A percentile compares a stretch with the other conserved stretches of the same genome.
Conservation (phyloP, 2,113 vertebrate species). For the Hyperoodon ampullatus region DNA sequence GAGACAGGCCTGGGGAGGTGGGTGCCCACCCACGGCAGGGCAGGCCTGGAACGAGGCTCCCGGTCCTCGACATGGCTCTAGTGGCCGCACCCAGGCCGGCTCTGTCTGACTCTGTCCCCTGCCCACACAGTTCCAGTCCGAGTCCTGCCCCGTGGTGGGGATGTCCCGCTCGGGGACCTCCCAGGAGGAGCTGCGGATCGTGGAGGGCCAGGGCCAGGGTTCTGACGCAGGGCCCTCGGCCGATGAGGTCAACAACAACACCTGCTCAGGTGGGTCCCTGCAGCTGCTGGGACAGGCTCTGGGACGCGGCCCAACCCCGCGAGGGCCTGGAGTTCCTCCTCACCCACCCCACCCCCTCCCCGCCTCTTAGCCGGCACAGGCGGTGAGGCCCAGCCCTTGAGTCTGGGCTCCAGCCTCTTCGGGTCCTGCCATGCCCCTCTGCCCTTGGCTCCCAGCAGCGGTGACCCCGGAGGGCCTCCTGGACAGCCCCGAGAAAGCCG, state of each 20-base stretch:
- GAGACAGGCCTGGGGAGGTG: neutral
- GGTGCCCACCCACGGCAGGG: fast-evolving
- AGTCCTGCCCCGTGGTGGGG: constrained; percentile 89
- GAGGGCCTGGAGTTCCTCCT: neutral
- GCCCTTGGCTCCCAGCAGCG: constrained; percentile 53
- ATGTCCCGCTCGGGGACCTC: constrained; percentile 93
- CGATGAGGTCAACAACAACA: constrained; percentile 99
- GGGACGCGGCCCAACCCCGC: neutral
- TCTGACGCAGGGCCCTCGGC: constrained; percentile 90
- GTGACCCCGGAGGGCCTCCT: constrained; percentile 87
- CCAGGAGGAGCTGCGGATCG: constrained; percentile 96
- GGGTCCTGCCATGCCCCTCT: neutral
- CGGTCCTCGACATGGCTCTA: fast-evolving
- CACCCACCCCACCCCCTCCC: too few relatives aligned
- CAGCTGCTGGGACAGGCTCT: fast-evolving
- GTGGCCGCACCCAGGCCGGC: fast-evolving
- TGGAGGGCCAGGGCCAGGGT: constrained; percentile 96
- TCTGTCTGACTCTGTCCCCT: neutral
- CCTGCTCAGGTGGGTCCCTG: constrained; percentile 88
- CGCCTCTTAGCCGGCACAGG: fast-evolving
- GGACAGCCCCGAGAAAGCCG: constrained; percentile 89
- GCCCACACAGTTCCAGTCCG: constrained; percentile 92
- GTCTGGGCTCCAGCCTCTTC: neutral
- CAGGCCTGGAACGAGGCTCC: fast-evolving
- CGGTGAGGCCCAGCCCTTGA: neutral